A percentile compares a stretch with the other conserved stretches of the same genome.
Conservation (phyloP, 2,888 invertebrate genomes). For the Dasysyrphus albostriatus region DNA sequence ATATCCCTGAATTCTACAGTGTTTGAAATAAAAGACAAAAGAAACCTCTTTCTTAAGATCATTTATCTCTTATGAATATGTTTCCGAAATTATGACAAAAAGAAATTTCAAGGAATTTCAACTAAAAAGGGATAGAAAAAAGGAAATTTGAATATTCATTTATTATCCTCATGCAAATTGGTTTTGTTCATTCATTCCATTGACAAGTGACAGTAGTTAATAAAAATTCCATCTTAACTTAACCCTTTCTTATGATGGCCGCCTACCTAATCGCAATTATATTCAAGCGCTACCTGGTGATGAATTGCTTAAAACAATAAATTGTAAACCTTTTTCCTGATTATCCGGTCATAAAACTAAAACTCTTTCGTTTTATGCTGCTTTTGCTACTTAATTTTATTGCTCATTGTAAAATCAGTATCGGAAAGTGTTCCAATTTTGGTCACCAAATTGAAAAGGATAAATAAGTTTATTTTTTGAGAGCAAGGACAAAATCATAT, state of each 20-base stretch:
- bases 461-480: slow-evolving; percentile 49
- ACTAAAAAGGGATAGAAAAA: slow-evolving; percentile 24
- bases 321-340: slow-evolving; percentile 52
- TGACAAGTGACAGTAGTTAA: slow-evolving; percentile 57
- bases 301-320: slow-evolving; percentile 27
- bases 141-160: slow-evolving; percentile 41
- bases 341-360: slow-evolving; percentile 53
- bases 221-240: slow-evolving; percentile 53
- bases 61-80: slow-evolving; percentile 46
- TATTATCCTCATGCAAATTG: slow-evolving; percentile 63
- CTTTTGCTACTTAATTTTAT: slow-evolving; percentile 72
- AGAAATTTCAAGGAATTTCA: slow-evolving; percentile 25
- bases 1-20: slow-evolving; percentile 9
- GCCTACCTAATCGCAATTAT: neutral
- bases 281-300: slow-evolving; percentile 45
- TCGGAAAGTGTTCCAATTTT: slow-evolving; percentile 67
- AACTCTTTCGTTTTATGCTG: slow-evolving; percentile 63
- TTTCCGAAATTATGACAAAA: slow-evolving; percentile 32
- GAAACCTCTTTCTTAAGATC: slow-evolving; percentile 38
- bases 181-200: slow-evolving; percentile 50
- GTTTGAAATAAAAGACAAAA: slow-evolving; percentile 24
- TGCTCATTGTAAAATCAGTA: slow-evolving; percentile 34
- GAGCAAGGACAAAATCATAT: slow-evolving; percentile 35
- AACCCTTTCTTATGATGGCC: slow-evolving; percentile 53
- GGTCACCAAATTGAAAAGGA: slow-evolving; percentile 60